Evolutionary conservation across 1,140 invertebrate genomes (phyloP).

Genomic region (Drosophila prosaltans): DNA sequence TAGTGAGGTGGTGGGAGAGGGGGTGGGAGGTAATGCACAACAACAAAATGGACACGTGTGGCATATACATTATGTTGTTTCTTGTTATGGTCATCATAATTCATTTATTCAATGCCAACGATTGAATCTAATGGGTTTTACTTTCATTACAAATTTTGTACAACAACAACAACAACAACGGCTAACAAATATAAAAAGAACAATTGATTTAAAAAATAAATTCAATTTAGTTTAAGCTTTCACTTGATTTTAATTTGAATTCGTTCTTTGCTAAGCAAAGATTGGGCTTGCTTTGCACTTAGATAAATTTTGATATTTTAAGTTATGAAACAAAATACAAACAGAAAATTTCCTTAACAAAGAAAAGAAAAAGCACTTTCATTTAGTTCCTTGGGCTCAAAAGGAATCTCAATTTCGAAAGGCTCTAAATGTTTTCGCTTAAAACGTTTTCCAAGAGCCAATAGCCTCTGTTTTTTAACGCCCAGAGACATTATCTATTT

Average conservation of each 20-base stretch:
- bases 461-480: no score
- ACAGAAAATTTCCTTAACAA: no score
- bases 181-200: neutral
- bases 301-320: neutral
- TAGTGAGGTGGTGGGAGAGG: no score
- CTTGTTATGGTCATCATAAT: conserved; percentile 66
- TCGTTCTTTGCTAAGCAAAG: no score
- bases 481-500: no score
- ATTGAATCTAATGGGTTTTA: conserved; percentile 76
- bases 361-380: no score
- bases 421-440: no score
- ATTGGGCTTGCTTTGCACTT: no score
- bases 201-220: conserved; percentile 33
- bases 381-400: no score
- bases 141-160: conserved; percentile 68
- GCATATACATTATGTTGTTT: conserved; percentile 45
- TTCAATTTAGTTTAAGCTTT: conserved; percentile 52
- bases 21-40: neutral
- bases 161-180: conserved; percentile 28
- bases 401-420: no score
- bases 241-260: conserved; percentile 33
- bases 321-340: no score
- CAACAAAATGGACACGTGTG: conserved; percentile 35
- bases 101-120: conserved; percentile 28
- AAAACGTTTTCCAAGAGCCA: no score